Evolutionary conservation across 2,888 invertebrate species (phyloP), one percentile per base, ranked within the genome.

Genomic region (Philaethria dido): DNA sequence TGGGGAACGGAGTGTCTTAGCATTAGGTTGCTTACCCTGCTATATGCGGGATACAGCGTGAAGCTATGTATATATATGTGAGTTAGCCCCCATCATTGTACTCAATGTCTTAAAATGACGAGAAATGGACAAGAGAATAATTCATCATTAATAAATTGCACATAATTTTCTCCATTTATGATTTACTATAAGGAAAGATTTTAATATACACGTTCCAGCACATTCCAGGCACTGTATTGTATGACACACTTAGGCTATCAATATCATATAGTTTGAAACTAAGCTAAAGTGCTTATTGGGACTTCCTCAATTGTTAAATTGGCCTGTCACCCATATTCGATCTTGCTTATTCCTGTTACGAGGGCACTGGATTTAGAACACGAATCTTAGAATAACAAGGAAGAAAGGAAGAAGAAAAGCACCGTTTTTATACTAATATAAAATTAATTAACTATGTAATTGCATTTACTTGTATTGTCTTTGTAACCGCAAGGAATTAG

Each of bases 271-370:
- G 77, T 75, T 75, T 77, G 69, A 71, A 82, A 86, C 82, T 82
- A 84, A 86, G 79, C 80, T 82, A 72, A 78, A 78, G 76, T 80
- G 80, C 77, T 83, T 83, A 88, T 87, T 88, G 83, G 78, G 74
- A 82, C 87, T 87, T 88, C 87, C 87, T 88, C 87, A 88, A 88
- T 88, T 86, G 84, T 73, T 85, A 84, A 87, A 88, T 87, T 88
- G 86, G 79, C 70, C 78, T 81, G 86, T 86, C 87, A 84, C 86
- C 84, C 81, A 85, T 83, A 82, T 83, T 79, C 78, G 76, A 78
- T 81, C 81, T 80, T 82, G 73, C 75, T 81, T 82, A 84, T 81
- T 86, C 85, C 82, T 77, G 73, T 72, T 70, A 67, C 66, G 74
- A 72, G 78, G 75, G 75, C 74, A 75, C 74, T 78, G 77, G 77